Conservation (phyloP, 2,113 vertebrate species). For the Tautogolabrus adspersus region DNA sequence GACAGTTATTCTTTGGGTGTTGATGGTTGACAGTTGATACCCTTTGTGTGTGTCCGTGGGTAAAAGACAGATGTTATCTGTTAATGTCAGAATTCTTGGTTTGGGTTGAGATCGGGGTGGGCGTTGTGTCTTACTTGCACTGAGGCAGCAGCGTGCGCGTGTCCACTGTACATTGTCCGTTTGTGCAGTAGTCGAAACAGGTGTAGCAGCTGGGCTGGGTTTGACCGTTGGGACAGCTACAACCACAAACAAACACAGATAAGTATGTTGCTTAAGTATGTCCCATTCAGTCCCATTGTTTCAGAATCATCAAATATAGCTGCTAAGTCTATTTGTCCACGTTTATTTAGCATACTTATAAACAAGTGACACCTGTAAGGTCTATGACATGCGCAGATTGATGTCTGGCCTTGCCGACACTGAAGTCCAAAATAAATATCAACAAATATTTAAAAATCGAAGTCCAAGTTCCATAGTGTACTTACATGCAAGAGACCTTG, state of each 20-base stretch:
- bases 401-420: neutral
- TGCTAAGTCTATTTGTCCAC: neutral
- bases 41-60: neutral
- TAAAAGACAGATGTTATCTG: no score
- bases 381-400: neutral
- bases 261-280: no score
- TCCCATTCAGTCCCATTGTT: no score
- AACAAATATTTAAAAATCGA: neutral
- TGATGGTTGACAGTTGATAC: no score
- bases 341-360: neutral
- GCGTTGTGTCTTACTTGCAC: constrained; percentile 89
- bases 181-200: constrained; percentile 88
- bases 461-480: neutral
- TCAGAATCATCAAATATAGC: neutral
- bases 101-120: neutral
- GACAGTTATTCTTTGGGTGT: no score
- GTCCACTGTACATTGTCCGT: constrained; percentile 90
- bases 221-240: constrained; percentile 88
- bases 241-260: constrained; percentile 30
- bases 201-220: constrained; percentile 89
- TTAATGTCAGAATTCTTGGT: neutral
- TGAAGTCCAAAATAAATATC: constrained; percentile 1
- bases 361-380: neutral
- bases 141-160: constrained; percentile 86
- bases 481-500: constrained; percentile 90